These are phyloP conservation scores for Semotilus atromaculatus DNA, from an alignment of 2,797 vertebrate genomes.

Conservation along the genomic window DNA sequence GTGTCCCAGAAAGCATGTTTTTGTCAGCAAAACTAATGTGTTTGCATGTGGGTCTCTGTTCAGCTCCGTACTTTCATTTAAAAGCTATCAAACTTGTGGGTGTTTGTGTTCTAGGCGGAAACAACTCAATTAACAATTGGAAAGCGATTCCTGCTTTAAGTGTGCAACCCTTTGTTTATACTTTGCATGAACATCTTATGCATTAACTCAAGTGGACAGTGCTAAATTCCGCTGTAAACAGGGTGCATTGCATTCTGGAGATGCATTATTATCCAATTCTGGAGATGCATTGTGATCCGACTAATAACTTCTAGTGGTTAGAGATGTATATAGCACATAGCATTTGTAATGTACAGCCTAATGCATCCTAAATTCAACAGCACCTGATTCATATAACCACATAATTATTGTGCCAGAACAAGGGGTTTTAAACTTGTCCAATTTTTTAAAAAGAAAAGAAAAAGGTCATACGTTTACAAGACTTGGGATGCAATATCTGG, in stretches of 20 bases:
- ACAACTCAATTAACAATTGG: background rate
- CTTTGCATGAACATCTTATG: background rate
- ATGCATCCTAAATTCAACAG: background rate
- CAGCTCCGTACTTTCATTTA: constrained; percentile 9
- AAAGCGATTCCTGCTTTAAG: constrained; percentile 2
- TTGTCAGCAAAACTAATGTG: background rate
- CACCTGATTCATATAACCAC: background rate
- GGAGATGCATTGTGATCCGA: background rate
- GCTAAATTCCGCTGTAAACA: background rate
- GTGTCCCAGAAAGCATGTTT: constrained; percentile 26
- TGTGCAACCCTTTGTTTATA: background rate
- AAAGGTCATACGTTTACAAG: background rate
- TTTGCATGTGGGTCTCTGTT: constrained; percentile 29
- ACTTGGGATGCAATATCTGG: background rate
- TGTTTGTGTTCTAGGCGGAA: constrained; percentile 13
- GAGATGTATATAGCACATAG: background rate
- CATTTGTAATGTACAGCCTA: background rate
- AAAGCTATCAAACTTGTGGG: constrained; percentile 16
- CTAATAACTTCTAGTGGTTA: background rate
- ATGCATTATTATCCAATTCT: background rate
- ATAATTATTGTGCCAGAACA: background rate
- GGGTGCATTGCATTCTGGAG: background rate
- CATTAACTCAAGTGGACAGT: background rate
- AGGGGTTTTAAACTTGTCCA: background rate
- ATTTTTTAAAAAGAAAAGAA: background rate